phyloP scores from a whole-genome alignment of 2,113 vertebrate species.

The Syngnathus typhle region DNA sequence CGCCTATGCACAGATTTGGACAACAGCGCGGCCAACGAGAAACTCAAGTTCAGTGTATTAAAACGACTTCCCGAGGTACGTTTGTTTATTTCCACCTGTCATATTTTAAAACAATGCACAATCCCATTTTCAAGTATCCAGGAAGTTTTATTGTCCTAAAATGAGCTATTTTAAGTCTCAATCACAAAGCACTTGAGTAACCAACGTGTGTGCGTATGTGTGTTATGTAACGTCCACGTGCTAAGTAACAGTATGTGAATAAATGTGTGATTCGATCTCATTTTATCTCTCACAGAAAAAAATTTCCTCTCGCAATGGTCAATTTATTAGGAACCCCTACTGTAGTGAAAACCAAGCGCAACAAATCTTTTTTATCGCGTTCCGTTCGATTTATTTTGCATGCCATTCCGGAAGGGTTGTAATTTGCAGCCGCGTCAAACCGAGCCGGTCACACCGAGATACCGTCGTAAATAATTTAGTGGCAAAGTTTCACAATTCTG shows the following conservation, averaged over 20 bases:
- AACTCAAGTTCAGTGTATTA: slow-evolving; percentile 84
- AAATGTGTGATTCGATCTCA: neutral
- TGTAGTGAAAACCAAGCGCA: neutral
- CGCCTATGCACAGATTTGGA: slow-evolving; percentile 75
- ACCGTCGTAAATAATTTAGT: slow-evolving; percentile 4
- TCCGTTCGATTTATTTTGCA: neutral
- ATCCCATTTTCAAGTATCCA: slow-evolving; percentile 18
- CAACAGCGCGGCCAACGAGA: slow-evolving; percentile 79
- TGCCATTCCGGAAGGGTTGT: neutral
- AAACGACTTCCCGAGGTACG: slow-evolving; percentile 85
- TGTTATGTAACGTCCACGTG: slow-evolving; percentile 46
- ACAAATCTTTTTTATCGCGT: neutral
- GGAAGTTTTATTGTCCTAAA: slow-evolving; percentile 31
- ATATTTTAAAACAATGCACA: slow-evolving; percentile 17
- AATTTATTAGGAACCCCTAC: slow-evolving; percentile 1
- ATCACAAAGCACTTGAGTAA: slow-evolving; percentile 46
- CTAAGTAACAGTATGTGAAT: slow-evolving; percentile 12
- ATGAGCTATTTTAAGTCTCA: slow-evolving; percentile 57
- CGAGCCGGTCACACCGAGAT: neutral
- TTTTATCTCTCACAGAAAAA: neutral
- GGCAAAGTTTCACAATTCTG: slow-evolving; percentile 6
- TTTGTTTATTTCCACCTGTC: neutral
- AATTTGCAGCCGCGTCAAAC: slow-evolving; percentile 1
- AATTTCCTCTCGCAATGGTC: neutral
- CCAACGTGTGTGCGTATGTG: slow-evolving; percentile 5